Evolutionary conservation across 2,113 vertebrate genomes (phyloP).

Genomic region (Beaufortia kweichowensis): DNA sequence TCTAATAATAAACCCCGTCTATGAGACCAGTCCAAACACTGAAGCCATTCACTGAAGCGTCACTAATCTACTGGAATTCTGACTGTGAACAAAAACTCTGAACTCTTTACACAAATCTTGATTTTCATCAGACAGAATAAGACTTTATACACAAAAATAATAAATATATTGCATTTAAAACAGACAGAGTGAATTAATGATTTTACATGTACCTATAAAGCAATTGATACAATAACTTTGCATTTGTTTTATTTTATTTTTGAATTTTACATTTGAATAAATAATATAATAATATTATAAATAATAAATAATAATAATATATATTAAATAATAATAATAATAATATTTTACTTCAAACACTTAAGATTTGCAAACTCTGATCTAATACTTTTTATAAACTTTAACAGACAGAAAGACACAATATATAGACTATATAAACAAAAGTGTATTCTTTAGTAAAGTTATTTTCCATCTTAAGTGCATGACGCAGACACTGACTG

Average conservation of each 20-base stretch:
- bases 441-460: no score
- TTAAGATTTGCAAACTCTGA: no score
- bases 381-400: no score
- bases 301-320: no score
- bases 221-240: no score
- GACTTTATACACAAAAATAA: background rate
- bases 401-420: background rate
- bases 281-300: no score
- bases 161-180: background rate
- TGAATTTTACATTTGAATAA: no score
- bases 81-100: conserved; percentile 27
- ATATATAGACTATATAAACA: no score
- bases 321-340: no score
- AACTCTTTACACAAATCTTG: background rate
- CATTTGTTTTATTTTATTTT: background rate
- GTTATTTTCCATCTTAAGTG: no score
- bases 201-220: background rate
- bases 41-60: conserved; percentile 14
- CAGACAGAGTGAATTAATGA: background rate
- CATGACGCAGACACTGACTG: no score
- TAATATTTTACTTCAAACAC: no score
- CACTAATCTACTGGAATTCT: conserved; percentile 43
- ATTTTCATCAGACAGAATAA: background rate
- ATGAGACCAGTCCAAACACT: conserved; percentile 3
- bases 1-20: background rate